phyloP scores from a whole-genome alignment of 2,797 vertebrate genomes.

The Poeciliopsis paucimaculata region DNA sequence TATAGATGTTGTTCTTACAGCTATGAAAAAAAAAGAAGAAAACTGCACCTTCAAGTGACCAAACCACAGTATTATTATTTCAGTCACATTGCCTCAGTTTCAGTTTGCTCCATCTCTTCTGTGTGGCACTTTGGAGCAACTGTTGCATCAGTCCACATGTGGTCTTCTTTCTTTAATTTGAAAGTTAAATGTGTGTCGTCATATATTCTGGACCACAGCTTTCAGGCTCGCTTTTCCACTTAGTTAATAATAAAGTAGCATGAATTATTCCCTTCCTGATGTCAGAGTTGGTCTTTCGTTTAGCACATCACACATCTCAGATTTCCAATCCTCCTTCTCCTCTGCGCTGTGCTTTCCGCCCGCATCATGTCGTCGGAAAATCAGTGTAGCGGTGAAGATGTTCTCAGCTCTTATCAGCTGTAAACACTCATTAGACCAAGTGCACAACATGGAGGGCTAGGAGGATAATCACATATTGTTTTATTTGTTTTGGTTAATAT shows the following conservation, averaged over 20 bases:
- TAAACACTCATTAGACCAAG: conserved; percentile 24
- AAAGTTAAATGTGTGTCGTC: not conserved
- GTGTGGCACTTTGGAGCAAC: conserved; percentile 28
- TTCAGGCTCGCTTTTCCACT: not conserved
- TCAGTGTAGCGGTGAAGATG: conserved; percentile 7
- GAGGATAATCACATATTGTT: conserved; percentile 31
- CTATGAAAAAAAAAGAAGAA: conserved; percentile 24
- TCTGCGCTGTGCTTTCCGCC: conserved; percentile 2
- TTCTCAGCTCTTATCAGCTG: conserved; percentile 16
- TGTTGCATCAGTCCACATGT: conserved; percentile 12
- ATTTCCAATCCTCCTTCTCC: conserved; percentile 12
- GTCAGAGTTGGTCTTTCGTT: not conserved
- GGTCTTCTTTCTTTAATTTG: conserved; percentile 5
- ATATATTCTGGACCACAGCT: not conserved
- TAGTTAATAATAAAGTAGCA: not conserved
- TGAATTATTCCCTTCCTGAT: conserved; percentile 12
- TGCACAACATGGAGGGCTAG: conserved; percentile 14
- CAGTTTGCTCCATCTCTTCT: conserved; percentile 26
- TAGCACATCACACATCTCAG: not conserved
- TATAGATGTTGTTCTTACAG: conserved; percentile 24
- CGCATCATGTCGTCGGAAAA: conserved; percentile 6
- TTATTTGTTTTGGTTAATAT: conserved; percentile 25
- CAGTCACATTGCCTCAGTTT: conserved; percentile 30
- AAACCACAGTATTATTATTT: conserved; percentile 40
- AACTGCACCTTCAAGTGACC: conserved; percentile 31